These are phyloP conservation scores for Ochlodes sylvanus DNA, from an alignment of 2,888 invertebrate genomes.

Conservation along the genomic window DNA sequence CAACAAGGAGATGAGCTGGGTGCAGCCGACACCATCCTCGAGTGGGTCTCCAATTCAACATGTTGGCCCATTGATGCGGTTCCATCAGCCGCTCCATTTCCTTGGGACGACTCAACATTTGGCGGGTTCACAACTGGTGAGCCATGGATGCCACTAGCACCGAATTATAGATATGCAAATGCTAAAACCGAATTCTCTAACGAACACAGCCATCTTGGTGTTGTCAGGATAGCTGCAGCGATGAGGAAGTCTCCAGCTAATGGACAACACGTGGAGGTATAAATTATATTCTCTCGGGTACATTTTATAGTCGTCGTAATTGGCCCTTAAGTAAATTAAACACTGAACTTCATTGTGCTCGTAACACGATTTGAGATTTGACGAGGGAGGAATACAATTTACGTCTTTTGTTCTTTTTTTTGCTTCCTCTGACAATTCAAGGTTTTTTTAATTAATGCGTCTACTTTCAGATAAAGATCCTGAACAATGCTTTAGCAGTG, in stretches of 20 bases:
- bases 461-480: constrained; percentile 80
- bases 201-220: constrained; percentile 77
- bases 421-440: neutral
- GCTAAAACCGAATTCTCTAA: constrained; percentile 83
- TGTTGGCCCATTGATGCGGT: constrained; percentile 74
- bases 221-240: constrained; percentile 67
- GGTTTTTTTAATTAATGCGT: neutral
- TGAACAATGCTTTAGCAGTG: constrained; percentile 73
- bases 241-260: constrained; percentile 75
- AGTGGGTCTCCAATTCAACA: constrained; percentile 70
- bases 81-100: constrained; percentile 67
- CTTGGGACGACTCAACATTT: constrained; percentile 78
- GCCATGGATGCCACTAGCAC: constrained; percentile 89
- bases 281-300: neutral
- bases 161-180: constrained; percentile 87
- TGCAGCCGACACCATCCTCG: constrained; percentile 80
- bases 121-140: constrained; percentile 80
- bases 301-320: neutral
- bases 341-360: neutral
- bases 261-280: constrained; percentile 74
- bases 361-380: neutral
- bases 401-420: neutral
- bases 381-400: neutral
- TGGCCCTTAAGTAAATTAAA: neutral
- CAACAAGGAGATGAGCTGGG: constrained; percentile 94